Evolutionary conservation across 2,113 vertebrate species (phyloP), one percentile per base, ranked within the genome.

Genomic region (Dipodomys spectabilis): DNA sequence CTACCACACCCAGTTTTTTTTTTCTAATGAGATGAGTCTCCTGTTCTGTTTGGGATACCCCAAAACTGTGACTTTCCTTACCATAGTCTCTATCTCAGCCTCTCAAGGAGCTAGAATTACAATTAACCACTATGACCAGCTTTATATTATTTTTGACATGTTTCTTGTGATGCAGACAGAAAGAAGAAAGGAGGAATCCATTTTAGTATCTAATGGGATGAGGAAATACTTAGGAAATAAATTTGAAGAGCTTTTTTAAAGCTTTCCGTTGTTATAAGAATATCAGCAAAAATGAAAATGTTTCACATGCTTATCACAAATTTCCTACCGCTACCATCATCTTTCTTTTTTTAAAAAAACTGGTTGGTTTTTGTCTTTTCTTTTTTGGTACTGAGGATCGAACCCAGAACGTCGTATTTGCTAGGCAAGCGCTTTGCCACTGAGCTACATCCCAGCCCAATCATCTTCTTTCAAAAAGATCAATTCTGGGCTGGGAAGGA

Each of bases 81-180:
- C 53, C 12, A 15, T 57, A 57, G 49, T 57, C 72, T 1, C 77
- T 45, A 73, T 7, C 22, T 92, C 30, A 75, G 53, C 53, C 53
- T 18, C 53, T 57, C 53, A 57, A 57, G 53, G 53, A 57, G 53
- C 53, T 57, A 57, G 53, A 57, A 57, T 57, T 57, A 57, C 15
- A 57, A 39, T 39, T 39, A 39, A 39, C 39, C 39, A 39, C 39
- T 39, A 39, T 39, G 39, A 39, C 39, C 39, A 39, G 39, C 39
- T 87, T 77, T 18, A 82, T 68, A 90, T 71, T 94, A 71, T 60
- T 88, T 88, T 90, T 78, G 57, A 81, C 4, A 87, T 39, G 16
- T 88, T 92, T 88, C 19, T 94, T 67, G 13, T 91, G 57, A 82
- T 39, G 44, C 64, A 85, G 45, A 64, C 20, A 84, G 49, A 85